These are phyloP conservation scores for Hydrochoerus hydrochaeris DNA, from an alignment of 2,113 vertebrate genomes.

Conservation along the genomic window DNA sequence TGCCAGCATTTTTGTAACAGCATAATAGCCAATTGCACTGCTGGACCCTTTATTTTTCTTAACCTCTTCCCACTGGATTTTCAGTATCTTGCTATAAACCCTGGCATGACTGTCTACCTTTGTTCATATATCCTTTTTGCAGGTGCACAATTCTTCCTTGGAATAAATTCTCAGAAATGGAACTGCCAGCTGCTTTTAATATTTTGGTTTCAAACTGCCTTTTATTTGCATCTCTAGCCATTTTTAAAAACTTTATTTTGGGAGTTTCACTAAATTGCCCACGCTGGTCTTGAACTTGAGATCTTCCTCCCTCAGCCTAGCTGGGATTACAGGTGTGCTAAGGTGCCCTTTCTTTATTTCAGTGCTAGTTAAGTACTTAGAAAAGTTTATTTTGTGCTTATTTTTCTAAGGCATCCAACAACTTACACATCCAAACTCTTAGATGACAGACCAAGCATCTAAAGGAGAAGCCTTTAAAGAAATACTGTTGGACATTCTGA, in stretches of 20 bases:
- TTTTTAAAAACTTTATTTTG: neutral
- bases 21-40: neutral
- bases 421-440: neutral
- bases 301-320: neutral
- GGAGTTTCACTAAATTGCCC: neutral
- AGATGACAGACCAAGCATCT: neutral
- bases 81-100: neutral
- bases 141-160: neutral
- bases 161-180: constrained; percentile 23
- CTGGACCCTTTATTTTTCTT: neutral
- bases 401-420: neutral
- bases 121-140: neutral
- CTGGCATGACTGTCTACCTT: neutral
- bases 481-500: neutral
- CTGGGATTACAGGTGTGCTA: neutral
- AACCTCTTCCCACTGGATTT: neutral
- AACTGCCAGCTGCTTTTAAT: neutral
- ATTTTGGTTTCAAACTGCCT: neutral
- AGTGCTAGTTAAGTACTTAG: neutral
- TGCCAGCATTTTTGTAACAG: neutral
- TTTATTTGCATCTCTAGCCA: neutral
- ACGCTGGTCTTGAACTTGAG: neutral
- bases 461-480: neutral
- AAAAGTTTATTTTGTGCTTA: neutral
- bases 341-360: neutral